Evolutionary conservation across 2,113 vertebrate genomes (phyloP), one percentile per base, ranked within the genome.

Genomic region (Ochotona princeps): DNA sequence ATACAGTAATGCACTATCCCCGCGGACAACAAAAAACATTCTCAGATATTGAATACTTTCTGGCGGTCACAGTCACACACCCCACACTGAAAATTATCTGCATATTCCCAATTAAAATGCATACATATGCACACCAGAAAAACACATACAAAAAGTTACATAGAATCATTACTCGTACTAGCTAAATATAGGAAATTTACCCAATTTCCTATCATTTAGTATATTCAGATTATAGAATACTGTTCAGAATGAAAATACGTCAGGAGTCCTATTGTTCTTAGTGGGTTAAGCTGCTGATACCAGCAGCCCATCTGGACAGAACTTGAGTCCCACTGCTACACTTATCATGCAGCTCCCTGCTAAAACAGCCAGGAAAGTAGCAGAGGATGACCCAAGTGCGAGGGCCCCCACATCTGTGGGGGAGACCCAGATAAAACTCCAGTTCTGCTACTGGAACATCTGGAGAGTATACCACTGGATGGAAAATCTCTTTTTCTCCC

Each of bases 111-210:
- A 85, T 14, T 90, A 67, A 90, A 90, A 90, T 47, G 67, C 1
- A 79, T 7, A 89, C 10, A 28, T 15, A 30, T 21, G 20, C 11
- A 57, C 12, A 44, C 32, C 15, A 87, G 66, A 85, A 79, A 44
- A 20, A 79, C 81, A 81, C 15, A 54, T 49, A 47, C 32, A 78
- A 90, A 15, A 75, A 90, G 28, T 75, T 26, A 23, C 15, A 87
- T 4, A 69, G 26, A 7, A 60, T 3, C 9, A 80, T 86, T 69
- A 66, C 51, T 74, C 11, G 4, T 4, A 49, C 38, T 15, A 70
- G 63, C 51, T 92, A 60, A 87, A 93, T 3, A 66, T 1, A 76
- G 63, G 54, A 90, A 83, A 70, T 65, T 65, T 65, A 90, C 14
- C 49, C 44, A 90, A 70, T 92, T 89, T 54, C 1, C 25, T 5